These are phyloP conservation scores for Myotis planiceps DNA, from an alignment of 2,797 vertebrate genomes.

Conservation along the genomic window DNA sequence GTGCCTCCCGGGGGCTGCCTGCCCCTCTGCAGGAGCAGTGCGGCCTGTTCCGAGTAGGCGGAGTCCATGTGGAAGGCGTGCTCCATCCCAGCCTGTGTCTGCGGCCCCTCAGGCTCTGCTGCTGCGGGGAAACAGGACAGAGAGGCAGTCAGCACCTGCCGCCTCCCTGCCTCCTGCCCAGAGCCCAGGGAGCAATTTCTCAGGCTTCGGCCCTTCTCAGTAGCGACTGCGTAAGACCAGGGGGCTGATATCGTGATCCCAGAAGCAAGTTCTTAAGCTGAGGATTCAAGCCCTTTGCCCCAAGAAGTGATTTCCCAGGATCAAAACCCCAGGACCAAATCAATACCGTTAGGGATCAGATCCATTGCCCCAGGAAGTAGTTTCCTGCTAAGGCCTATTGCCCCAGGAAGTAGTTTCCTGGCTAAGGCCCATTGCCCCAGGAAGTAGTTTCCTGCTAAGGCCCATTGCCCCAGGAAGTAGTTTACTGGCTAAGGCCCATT, in stretches of 20 bases:
- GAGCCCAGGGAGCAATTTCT: not conserved
- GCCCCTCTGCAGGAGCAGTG: conserved; percentile 89
- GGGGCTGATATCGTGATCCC: not conserved
- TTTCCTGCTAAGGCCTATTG: not conserved
- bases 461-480: not conserved
- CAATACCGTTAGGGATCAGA: not conserved
- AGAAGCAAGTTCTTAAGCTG: not conserved
- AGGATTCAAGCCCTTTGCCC: not conserved
- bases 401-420: not conserved
- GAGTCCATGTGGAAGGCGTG: conserved; percentile 91
- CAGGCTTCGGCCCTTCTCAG: not conserved
- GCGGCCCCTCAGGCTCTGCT: conserved; percentile 49
- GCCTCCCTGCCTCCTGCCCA: not conserved
- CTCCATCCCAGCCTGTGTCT: conserved; percentile 79
- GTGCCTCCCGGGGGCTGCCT: conserved; percentile 79
- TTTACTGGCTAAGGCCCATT: not conserved
- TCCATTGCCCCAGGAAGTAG: not conserved
- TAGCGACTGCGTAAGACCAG: not conserved
- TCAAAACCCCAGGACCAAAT: not conserved
- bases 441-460: not conserved
- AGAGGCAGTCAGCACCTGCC: not conserved
- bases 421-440: not conserved
- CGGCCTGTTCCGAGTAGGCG: conserved; percentile 94
- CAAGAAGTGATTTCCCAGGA: not conserved
- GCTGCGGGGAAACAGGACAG: not conserved